Percentiles rank a stretch among this genome's conserved stretches.
These are phyloP conservation scores for Heteromyza rotundicornis DNA, from an alignment of 2,888 invertebrate species.

Conservation along the genomic window DNA sequence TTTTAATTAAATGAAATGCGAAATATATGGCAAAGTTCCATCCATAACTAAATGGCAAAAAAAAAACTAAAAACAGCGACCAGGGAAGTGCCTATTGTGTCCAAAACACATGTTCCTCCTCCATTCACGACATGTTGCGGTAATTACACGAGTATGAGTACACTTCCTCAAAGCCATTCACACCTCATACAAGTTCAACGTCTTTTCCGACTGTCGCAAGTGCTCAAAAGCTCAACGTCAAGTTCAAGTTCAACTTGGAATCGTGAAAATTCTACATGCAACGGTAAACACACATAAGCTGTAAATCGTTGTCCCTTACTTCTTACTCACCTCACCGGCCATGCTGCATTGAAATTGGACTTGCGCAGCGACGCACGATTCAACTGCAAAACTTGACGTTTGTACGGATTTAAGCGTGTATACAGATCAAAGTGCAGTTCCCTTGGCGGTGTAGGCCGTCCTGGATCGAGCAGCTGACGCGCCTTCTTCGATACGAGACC, in stretches of 20 bases:
- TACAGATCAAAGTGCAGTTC: conserved; percentile 40
- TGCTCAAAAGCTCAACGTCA: conserved; percentile 6
- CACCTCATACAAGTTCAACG: background rate
- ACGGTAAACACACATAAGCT: background rate
- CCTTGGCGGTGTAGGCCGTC: conserved; percentile 21
- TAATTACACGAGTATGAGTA: too few relatives aligned
- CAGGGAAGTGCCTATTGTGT: too few relatives aligned
- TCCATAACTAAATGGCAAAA: too few relatives aligned
- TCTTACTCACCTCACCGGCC: conserved; percentile 40
- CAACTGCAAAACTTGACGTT: conserved; percentile 34
- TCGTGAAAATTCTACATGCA: background rate
- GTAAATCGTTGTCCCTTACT: background rate
- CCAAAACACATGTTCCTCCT: too few relatives aligned
- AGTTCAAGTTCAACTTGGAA: conserved; percentile 26
- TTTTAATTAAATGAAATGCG: too few relatives aligned
- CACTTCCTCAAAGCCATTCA: too few relatives aligned
- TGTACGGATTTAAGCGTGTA: conserved; percentile 37
- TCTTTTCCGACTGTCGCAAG: background rate
- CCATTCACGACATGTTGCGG: too few relatives aligned
- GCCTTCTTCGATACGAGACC: conserved; percentile 39
- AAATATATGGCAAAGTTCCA: too few relatives aligned
- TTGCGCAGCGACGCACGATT: conserved; percentile 24
- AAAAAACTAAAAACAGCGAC: too few relatives aligned
- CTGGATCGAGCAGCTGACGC: conserved; percentile 36
- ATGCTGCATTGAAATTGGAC: conserved; percentile 39